Base-by-base conservation (phyloP, 2,888 invertebrate genomes). In the Autographa pulchrina region DNA sequence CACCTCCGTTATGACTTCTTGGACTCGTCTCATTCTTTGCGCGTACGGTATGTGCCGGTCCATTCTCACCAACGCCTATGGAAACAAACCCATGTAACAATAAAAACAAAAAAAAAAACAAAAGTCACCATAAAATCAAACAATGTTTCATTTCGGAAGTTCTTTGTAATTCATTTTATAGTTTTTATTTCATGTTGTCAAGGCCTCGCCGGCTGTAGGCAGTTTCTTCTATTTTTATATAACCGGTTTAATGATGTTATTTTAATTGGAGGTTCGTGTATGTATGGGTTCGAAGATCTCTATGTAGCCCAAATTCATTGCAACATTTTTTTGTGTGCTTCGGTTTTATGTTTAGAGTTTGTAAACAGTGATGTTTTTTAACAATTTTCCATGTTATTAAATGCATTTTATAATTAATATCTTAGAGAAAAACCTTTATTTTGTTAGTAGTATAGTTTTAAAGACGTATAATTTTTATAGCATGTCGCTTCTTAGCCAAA, bases 1-100 rank as follows among this genome's bases (percentile, higher is more conserved):
- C 90, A 98, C 98, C 96, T 98, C 98, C 80, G 97, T 96, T 82
- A 99, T 97, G 2, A 99, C 99, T 94, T 98, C 98, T 85, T 98
- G 97, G 0, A 99, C 99, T 82, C 98, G 94, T 52, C 96, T 96
- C 95, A 98, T 96, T 77, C 98, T 96, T 89, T 98, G 97, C 2
- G 96, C 94, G 85, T 97, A 97, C 0, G 97, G 97, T 79, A 98
- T 97, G 65, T 97, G 96, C 7, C 97, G 95, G 80, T 98, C 98
- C 98, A 99, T 98, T 60, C 99, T 96, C 18, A 99, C 97, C 88
- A 98, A 94, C 6, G 99, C 98, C 97, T 95, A 89, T 56, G 62
- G 65, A 63, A 52, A 52, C 16, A 63, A 48, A 43, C 13, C 16
- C 38, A 41, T 25, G 32, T 14, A 13, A 16, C 5, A 32, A 54